Percentiles rank a stretch among this genome's conserved stretches.
Evolutionary conservation across 1,140 invertebrate species (phyloP).

Genomic region (Globodera rostochiensis): DNA sequence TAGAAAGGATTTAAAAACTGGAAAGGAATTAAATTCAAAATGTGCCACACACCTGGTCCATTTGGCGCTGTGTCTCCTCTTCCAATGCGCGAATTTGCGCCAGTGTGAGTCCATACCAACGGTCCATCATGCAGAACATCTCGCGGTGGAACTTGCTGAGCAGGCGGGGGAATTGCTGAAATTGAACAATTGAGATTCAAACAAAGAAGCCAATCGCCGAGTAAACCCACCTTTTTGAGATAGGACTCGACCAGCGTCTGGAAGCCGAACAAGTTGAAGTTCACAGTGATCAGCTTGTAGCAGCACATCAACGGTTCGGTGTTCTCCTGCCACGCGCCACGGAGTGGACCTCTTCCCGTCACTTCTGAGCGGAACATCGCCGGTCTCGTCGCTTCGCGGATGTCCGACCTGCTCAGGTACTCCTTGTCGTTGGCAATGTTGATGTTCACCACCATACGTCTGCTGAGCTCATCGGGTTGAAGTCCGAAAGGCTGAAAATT

Average conservation of each 20-base stretch:
- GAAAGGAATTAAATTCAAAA: no score
- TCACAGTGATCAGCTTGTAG: conserved; percentile 94
- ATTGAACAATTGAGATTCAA: conserved; percentile 25
- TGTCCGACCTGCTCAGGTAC: conserved; percentile 70
- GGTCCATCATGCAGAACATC: conserved; percentile 94
- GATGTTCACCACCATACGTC: conserved; percentile 58
- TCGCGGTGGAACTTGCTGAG: conserved; percentile 97
- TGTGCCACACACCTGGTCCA: no score
- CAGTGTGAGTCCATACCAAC: conserved; percentile 92
- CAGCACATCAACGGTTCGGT: conserved; percentile 91
- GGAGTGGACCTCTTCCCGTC: conserved; percentile 88
- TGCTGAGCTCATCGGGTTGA: conserved; percentile 44
- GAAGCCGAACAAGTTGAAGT: conserved; percentile 99
- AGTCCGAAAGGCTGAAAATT: conserved; percentile 12
- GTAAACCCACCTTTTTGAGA: conserved; percentile 77
- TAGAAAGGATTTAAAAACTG: no score
- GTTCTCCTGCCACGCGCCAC: conserved; percentile 77
- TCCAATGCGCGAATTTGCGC: conserved; percentile 75
- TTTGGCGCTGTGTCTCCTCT: no score
- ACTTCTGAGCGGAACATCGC: conserved; percentile 87
- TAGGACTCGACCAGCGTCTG: conserved; percentile 91
- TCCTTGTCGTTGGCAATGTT: conserved; percentile 63
- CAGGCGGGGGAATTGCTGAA: conserved; percentile 82
- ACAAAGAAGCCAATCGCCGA: conserved; percentile 5
- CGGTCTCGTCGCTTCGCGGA: conserved; percentile 86